Percentiles rank a stretch among this genome's conserved stretches.
These are phyloP conservation scores for Cepaea hortensis DNA, from an alignment of 2,888 invertebrate species.

Conservation along the genomic window DNA sequence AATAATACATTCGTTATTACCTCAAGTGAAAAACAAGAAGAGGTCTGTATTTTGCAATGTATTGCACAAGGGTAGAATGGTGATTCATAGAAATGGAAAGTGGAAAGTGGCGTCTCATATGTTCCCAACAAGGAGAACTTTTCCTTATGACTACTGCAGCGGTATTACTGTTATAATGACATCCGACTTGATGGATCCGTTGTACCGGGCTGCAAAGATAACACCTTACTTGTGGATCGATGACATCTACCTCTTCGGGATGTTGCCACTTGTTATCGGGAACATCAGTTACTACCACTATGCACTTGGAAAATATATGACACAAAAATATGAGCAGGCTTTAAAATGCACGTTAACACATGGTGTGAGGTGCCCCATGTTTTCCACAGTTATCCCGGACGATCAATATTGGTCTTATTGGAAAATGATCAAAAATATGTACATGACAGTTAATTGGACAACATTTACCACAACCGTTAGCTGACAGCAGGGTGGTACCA, in stretches of 20 bases:
- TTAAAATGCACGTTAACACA: slow-evolving; percentile 36
- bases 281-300: slow-evolving; percentile 44
- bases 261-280: slow-evolving; percentile 46
- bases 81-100: slow-evolving; percentile 23
- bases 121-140: slow-evolving; percentile 21
- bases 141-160: slow-evolving; percentile 51
- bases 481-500: background rate
- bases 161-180: slow-evolving; percentile 49
- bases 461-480: slow-evolving; percentile 12
- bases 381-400: slow-evolving; percentile 21
- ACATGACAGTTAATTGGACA: background rate
- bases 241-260: slow-evolving; percentile 51
- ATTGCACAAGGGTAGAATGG: slow-evolving; percentile 46
- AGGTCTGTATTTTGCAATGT: slow-evolving; percentile 50
- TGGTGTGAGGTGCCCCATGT: slow-evolving; percentile 35
- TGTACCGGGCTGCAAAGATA: slow-evolving; percentile 44
- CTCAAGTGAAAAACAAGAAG: slow-evolving; percentile 24
- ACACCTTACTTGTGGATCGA: slow-evolving; percentile 55
- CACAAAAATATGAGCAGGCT: slow-evolving; percentile 14
- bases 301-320: slow-evolving; percentile 28
- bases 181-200: slow-evolving; percentile 35
- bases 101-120: slow-evolving; percentile 46
- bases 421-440: slow-evolving; percentile 26
- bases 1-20: slow-evolving; percentile 37
- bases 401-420: slow-evolving; percentile 13